These are phyloP conservation scores for Toxonevra muliebris DNA, from an alignment of 2,888 invertebrate genomes.

Conservation along the genomic window DNA sequence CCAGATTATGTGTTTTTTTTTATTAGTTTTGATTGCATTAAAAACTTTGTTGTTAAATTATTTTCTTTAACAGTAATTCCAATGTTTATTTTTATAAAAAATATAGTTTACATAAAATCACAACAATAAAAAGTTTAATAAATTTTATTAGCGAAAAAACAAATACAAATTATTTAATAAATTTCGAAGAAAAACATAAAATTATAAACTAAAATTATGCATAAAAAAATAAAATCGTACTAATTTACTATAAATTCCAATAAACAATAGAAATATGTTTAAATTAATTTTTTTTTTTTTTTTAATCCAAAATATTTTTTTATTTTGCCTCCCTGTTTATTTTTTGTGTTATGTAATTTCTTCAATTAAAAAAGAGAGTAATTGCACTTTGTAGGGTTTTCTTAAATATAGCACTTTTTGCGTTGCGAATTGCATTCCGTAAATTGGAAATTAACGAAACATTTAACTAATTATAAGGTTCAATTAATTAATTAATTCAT, in stretches of 20 bases:
- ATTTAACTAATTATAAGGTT: too few species aligned
- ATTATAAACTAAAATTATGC: constrained; percentile 13
- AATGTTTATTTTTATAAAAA: neutral
- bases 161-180: constrained; percentile 29
- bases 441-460: too few species aligned
- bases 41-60: neutral
- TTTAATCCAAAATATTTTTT: neutral
- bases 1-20: neutral
- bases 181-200: constrained; percentile 20
- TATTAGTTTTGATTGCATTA: constrained; percentile 7
- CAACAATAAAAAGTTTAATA: constrained; percentile 15
- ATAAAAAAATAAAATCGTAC: neutral
- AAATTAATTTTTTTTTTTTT: constrained; percentile 1
- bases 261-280: constrained; percentile 1
- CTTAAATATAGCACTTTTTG: neutral
- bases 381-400: neutral
- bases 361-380: neutral
- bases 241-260: neutral
- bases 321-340: neutral
- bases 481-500: too few species aligned
- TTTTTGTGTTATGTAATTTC: neutral
- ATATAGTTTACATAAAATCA: constrained; percentile 9
- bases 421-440: too few species aligned
- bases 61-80: too few species aligned
- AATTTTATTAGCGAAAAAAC: neutral